Base-by-base conservation (phyloP, 2,888 invertebrate genomes). In the Iselma pallidipennis region DNA sequence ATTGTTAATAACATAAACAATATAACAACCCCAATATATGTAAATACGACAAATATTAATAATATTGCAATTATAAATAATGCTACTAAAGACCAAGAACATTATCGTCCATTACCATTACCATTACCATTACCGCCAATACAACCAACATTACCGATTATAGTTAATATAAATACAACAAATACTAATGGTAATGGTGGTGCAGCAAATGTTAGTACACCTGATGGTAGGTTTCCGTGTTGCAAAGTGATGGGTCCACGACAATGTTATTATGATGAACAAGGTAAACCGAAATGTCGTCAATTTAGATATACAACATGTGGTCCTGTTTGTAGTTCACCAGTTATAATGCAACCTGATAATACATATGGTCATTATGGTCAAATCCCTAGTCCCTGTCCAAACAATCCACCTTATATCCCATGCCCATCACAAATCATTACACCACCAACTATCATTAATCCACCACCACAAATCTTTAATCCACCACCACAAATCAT, bases 21-120 rank as follows among this genome's bases (percentile, higher is more conserved):
- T 31, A 61, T 65, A 21, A 58, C 51, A 16, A 42, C 57, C 28
- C 65, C 65, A 14, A 45, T 65, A 12, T 58, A 28, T 29, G 54
- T 65, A 9, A 65, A 65, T 33, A 65, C 61, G 1, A 65, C 65
- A 7, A 61, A 65, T 26, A 61, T 65, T 7, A 61, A 65, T 29
- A 55, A 65, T 33, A 64, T 64, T 16, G 25, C 6, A 25, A 28
- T 49, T 14, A 53, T 49, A 21, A 59, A 25, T 21, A 31, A 31
- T 14, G 29, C 31, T 21, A 53, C 16, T 23, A 29, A 16, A 29
- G 31, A n/a, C 28, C 48, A n/a, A n/a, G n/a, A n/a, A 10, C 7
- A 10, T 2, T 9, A 29, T 29, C 7, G 5, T 21, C 4, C 52
- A 7, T 4, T n/a, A 16, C 14, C 48, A 19, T 14, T 48, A 9